These are phyloP conservation scores for Coturnix japonica DNA, from an alignment of 2,113 vertebrate genomes.

Conservation along the genomic window DNA sequence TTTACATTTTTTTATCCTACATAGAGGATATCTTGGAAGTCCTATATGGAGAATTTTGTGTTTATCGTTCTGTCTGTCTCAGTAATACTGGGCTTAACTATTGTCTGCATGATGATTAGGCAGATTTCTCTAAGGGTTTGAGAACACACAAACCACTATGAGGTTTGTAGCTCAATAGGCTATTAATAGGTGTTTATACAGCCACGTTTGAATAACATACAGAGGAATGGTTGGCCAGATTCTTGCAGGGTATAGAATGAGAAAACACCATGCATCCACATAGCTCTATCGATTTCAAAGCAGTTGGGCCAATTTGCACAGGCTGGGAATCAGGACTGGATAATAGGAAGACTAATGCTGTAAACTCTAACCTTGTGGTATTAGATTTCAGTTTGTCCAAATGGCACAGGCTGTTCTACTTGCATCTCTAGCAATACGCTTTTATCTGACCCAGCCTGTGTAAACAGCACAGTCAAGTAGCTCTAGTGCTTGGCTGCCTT, in stretches of 20 bases:
- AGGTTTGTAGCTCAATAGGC: neutral
- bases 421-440: neutral
- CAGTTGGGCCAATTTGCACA: slow-evolving; percentile 22
- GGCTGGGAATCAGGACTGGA: neutral
- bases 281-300: neutral
- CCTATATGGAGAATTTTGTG: neutral
- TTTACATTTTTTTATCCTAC: neutral
- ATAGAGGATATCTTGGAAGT: neutral
- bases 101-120: neutral
- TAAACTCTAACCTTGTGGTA: slow-evolving; percentile 23
- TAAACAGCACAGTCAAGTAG: slow-evolving; percentile 23
- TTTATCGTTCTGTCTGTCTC: neutral
- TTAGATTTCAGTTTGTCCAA: slow-evolving; percentile 31
- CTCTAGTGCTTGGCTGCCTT: slow-evolving; percentile 62
- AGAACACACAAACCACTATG: neutral
- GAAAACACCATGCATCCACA: neutral
- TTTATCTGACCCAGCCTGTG: slow-evolving; percentile 41
- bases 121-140: slow-evolving; percentile 3
- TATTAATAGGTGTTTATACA: neutral
- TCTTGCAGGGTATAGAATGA: slow-evolving; percentile 6
- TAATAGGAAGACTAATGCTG: slow-evolving; percentile 9
- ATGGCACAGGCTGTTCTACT: slow-evolving; percentile 16
- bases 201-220: neutral
- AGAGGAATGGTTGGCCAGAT: neutral
- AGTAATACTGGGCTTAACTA: neutral